Evolutionary conservation across 2,888 invertebrate species (phyloP), one percentile per base, ranked within the genome.

Genomic region (Seira sanloemensis): DNA sequence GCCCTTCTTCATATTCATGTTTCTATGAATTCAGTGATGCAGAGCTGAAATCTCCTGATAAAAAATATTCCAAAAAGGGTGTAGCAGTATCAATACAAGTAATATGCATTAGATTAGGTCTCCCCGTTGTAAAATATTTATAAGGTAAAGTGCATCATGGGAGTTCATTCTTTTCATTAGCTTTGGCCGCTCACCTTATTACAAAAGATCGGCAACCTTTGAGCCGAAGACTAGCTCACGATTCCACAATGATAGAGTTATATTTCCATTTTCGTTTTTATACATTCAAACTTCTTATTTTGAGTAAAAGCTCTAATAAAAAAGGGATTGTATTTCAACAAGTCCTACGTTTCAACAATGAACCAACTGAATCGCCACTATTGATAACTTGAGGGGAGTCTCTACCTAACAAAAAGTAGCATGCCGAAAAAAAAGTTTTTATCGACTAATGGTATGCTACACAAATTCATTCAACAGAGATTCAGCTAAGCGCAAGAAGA

Each of bases 121-220:
- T 62, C 21, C 21, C 23, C 21, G 62, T 23, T 62, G 2, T 58
- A 16, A 23, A 21, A 62, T 7, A 78, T 82, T 67, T 78, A 74
- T 78, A 69, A 71, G 71, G 46, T n/a, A n/a, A n/a, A 78, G 74
- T 21, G 62, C 84, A 84, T 78, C 84, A 84, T 84, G 84, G 84
- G 84, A 84, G 84, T 82, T 85, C 76, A 79, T 78, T 86, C 86
- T 82, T 85, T 86, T 86, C 86, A 86, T 86, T 86, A 86, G 82
- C 76, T 68, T 72, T 68, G 75, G 82, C 86, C 86, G 86, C 86
- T 86, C 85, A 82, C 68, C 78, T 86, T 86, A 82, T 82, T 82
- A 82, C 66, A 65, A 71, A 24, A 67, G 84, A 75, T 84, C 84
- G 84, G 84, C 84, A 84, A 84, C 84, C 84, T 84, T 84, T 84